phyloP scores from a whole-genome alignment of 2,797 vertebrate species.

The Lacerta agilis region DNA sequence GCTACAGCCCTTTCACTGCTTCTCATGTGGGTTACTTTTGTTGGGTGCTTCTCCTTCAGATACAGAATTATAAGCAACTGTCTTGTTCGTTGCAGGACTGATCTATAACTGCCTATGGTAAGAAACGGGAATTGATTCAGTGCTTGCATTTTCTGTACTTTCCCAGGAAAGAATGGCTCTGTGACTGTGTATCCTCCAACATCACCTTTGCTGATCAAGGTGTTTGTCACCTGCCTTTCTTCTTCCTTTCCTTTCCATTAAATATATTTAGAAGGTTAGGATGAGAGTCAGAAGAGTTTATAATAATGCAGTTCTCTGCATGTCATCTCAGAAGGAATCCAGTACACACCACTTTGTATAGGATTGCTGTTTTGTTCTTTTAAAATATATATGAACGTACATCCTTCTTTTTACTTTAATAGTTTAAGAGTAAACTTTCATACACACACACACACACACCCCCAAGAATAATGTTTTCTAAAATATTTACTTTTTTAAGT shows the following conservation, averaged over 20 bases:
- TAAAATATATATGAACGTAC: background rate
- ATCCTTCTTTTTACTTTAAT: background rate
- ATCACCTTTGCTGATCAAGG: background rate
- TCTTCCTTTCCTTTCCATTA: conserved; percentile 9
- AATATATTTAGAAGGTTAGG: background rate
- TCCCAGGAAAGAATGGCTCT: background rate
- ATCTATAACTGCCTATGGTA: background rate
- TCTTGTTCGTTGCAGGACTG: background rate
- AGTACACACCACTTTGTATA: background rate
- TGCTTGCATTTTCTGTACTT: conserved; percentile 17
- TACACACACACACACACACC: too few relatives aligned
- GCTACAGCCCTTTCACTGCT: conserved; percentile 33
- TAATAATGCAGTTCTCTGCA: background rate
- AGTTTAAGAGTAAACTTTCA: too few relatives aligned
- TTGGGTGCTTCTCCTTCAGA: conserved; percentile 33
- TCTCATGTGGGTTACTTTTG: conserved; percentile 8
- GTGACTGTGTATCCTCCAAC: background rate
- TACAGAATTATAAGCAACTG: background rate
- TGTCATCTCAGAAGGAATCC: background rate
- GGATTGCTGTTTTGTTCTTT: background rate
- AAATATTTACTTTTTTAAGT: background rate
- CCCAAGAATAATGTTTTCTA: too few relatives aligned
- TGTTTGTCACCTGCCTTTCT: background rate
- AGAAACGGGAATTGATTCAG: background rate
- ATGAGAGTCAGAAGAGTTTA: background rate